Base-by-base conservation (phyloP, 2,888 invertebrate species). In the Cordilura impudica region DNA sequence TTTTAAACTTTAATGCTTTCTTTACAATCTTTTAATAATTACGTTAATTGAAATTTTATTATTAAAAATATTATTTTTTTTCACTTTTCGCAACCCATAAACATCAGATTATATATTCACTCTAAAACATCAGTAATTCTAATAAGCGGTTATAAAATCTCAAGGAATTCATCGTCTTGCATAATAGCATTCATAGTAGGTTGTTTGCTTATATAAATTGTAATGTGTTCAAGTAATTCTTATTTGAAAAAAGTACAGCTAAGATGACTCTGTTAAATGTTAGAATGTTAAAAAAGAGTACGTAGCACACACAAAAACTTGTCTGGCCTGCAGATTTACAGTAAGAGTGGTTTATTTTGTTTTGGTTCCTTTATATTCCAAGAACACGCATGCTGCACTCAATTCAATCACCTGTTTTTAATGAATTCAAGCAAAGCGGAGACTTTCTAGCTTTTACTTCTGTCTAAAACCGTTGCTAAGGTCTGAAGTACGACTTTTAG, bases 331-430 rank as follows among this genome's bases (percentile, higher is more conserved):
- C 18, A 51, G 16, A 51, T 69, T 66, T 78, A 66, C 66, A 66
- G 71, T 79, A 74, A 74, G 49, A 78, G 53, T 70, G 54, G 14
- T 61, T 23, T 12, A 45, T 43, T 66, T 49, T 35, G 43, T 31
- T 65, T 23, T 21, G 43, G 8, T 6, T 73, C 51, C 63, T 79
- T 54, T 71, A 79, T 71, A 51, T 67, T 69, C 53, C 61, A 66
- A 61, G 29, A 70, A 74, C 74, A 70, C 70, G 70, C 70, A 74
- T 54, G n/a, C n/a, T n/a, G 65, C 66, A 66, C 18, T 63, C 19
- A 66, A 78, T 61, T 53, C 67, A 12, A 73, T 73, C 73, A 78
- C 69, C 53, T 74, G 70, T 60, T 61, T 18, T 39, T 54, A 19
- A 53, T 58, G 23, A 39, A 26, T 19, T 63, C 8, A 47, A 49